Base-by-base conservation (phyloP, 2,113 vertebrate genomes). In the Thunnus maccoyii region DNA sequence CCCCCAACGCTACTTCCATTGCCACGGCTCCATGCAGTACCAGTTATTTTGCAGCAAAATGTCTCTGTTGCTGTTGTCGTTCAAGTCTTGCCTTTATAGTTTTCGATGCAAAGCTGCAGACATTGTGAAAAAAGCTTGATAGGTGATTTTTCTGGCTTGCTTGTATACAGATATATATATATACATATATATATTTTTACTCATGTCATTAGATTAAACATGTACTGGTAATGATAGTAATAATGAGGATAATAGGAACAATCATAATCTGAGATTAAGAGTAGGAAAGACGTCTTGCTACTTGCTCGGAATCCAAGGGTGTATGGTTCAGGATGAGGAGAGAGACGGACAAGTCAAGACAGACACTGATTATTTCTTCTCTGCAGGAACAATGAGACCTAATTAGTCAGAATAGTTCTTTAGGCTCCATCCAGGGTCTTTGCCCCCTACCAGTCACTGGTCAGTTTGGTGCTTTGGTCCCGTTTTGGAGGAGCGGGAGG, bases 391-490 rank as follows among this genome's bases (percentile, higher is more conserved):
- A 2, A 80, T 16, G 44, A 22, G 78, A 67, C 76, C 82, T 64
- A 51, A 84, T 32, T 3, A 72, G 69, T 90, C 86, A 69, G 27
- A 84, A 79, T 27, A n/a, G 55, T 72, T 85, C 16, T 61, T 76
- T 69, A 82, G 76, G 82, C 50, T 79, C 71, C 76, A 5, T 74
- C 66, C 75, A 69, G 14, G 0, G 70, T 80, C 84, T 32, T 36
- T 17, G 22, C 51, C 46, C 41, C 72, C 94, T 97, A 99, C 97
- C 97, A 99, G 60, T 99, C 98, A 83, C 97, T 91, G 0, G 97
- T 99, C 82, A 99, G 96, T 95, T 99, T 99, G 91, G 98, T 99
- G 94, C 93, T 99, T 93, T 99, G 97, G 97, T 99, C 98, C 94
- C 98, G 96, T 83, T 99, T 99, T 0, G 98, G 98, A 6, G 98